These are phyloP conservation scores for Heterodera carotae DNA, from an alignment of 1,140 invertebrate species.

Conservation along the genomic window DNA sequence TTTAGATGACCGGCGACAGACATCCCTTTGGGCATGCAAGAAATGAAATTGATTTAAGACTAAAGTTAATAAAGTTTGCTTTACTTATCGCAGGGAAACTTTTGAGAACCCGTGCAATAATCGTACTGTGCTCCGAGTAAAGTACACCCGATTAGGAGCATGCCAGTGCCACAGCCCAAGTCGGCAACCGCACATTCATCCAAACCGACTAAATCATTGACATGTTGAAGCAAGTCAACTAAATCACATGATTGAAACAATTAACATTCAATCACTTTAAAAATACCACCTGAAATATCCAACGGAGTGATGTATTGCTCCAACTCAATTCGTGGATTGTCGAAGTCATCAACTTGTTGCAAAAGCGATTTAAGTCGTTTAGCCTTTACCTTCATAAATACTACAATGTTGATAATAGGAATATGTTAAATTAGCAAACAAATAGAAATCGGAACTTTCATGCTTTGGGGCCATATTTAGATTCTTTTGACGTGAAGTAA, in stretches of 20 bases:
- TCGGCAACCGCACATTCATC: slow-evolving; percentile 19
- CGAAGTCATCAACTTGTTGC: slow-evolving; percentile 29
- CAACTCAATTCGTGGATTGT: slow-evolving; percentile 28
- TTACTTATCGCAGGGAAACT: too few species aligned
- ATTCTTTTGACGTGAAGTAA: too few species aligned
- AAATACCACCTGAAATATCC: slow-evolving; percentile 24
- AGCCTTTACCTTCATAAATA: slow-evolving; percentile 31
- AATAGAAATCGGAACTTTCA: too few species aligned
- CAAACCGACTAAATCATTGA: slow-evolving; percentile 3
- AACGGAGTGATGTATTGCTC: slow-evolving; percentile 40
- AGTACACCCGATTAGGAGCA: slow-evolving; percentile 24
- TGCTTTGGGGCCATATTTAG: too few species aligned
- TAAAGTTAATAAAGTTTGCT: too few species aligned
- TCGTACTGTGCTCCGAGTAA: slow-evolving; percentile 27
- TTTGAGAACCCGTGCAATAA: background rate
- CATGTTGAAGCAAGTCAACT: slow-evolving; percentile 9
- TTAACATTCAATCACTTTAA: background rate
- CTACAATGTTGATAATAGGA: background rate
- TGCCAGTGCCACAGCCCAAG: slow-evolving; percentile 37
- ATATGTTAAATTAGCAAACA: background rate
- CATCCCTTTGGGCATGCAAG: too few species aligned
- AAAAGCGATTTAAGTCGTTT: slow-evolving; percentile 36
- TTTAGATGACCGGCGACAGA: too few species aligned
- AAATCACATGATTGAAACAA: background rate
- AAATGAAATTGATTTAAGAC: too few species aligned